Evolutionary conservation across 1,140 invertebrate species (phyloP).

Genomic region (Acyrthosiphon pisum): DNA sequence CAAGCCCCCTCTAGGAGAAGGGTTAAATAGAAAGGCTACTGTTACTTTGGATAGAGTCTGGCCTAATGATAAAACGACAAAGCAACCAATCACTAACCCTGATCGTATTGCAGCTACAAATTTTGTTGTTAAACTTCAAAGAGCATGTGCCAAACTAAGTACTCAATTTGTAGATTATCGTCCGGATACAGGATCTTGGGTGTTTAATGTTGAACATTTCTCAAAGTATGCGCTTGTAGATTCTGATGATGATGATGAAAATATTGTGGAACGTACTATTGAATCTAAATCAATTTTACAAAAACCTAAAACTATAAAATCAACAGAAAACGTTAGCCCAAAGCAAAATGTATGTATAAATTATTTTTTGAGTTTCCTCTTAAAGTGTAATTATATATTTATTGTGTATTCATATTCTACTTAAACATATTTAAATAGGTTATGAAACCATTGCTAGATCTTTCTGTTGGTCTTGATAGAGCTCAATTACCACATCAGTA

Average conservation of each 20-base stretch:
- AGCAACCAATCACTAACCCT: constrained; percentile 81
- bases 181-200: constrained; percentile 95
- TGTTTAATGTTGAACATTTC: constrained; percentile 92
- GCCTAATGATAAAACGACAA: constrained; percentile 87
- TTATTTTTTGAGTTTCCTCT: background rate
- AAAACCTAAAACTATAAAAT: constrained; percentile 38
- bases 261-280: constrained; percentile 61
- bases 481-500: constrained; percentile 32
- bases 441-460: constrained; percentile 44
- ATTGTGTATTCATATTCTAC: background rate
- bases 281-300: constrained; percentile 61
- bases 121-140: constrained; percentile 85
- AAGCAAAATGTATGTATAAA: constrained; percentile 37
- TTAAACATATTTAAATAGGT: background rate
- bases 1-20: constrained; percentile 81
- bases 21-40: constrained; percentile 90
- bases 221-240: constrained; percentile 95
- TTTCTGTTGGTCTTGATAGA: constrained; percentile 54
- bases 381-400: background rate
- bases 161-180: constrained; percentile 94
- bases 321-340: constrained; percentile 23
- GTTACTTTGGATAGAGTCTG: constrained; percentile 93
- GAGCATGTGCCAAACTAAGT: constrained; percentile 83
- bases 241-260: constrained; percentile 76
- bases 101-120: constrained; percentile 80